Evolutionary conservation across 2,113 vertebrate genomes (phyloP).

Genomic region (Ranitomeya variabilis): DNA sequence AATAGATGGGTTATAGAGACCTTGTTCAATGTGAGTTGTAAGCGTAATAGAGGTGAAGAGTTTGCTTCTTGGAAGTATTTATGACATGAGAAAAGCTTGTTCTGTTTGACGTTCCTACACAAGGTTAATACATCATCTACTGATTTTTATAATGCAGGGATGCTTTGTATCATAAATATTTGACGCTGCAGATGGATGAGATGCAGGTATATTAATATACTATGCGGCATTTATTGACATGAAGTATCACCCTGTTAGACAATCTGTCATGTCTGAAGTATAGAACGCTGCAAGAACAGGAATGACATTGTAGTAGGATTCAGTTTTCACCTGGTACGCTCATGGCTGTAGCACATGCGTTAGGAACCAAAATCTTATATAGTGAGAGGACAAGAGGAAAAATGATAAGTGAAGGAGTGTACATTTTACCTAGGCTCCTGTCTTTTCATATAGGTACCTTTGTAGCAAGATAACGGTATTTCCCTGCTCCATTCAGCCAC

Average conservation of each 20-base stretch:
- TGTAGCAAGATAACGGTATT: too few species aligned
- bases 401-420: too few species aligned
- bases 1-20: conserved; percentile 23
- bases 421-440: too few species aligned
- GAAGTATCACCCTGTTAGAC: conserved; percentile 4
- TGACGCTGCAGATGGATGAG: not conserved
- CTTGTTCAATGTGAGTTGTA: not conserved
- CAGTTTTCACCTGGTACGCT: not conserved
- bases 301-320: not conserved
- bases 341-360: not conserved
- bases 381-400: too few species aligned
- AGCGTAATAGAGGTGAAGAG: conserved; percentile 2
- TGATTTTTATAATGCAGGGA: conserved; percentile 21
- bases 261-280: not conserved
- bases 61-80: conserved; percentile 1
- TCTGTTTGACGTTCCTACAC: conserved; percentile 11
- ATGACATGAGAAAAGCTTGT: not conserved
- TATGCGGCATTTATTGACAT: conserved; percentile 13
- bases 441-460: too few species aligned
- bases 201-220: conserved; percentile 3
- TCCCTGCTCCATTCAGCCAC: too few species aligned
- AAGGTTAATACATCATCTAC: conserved; percentile 13
- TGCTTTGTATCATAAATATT: conserved; percentile 26
- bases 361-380: not conserved
- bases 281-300: not conserved